Conservation (phyloP, 2,888 invertebrate species). For the Drosophila formosana region DNA sequence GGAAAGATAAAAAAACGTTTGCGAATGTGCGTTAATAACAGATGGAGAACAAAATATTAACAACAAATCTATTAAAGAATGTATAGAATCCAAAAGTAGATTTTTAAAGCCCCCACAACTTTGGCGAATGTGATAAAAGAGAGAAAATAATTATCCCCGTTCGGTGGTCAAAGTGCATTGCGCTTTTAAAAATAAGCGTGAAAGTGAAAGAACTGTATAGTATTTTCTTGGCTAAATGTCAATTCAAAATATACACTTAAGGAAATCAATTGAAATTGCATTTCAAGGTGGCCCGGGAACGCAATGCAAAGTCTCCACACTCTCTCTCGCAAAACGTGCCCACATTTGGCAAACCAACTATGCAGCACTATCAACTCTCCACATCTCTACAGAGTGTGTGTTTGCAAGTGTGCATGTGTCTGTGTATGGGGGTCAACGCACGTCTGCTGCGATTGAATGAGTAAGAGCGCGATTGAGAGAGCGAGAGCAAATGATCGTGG, state of each 20-base stretch:
- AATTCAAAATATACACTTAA: conserved; percentile 15
- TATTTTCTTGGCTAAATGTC: conserved; percentile 62
- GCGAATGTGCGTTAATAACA: too few species aligned
- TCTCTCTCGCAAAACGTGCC: conserved; percentile 36
- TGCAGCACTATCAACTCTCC: conserved; percentile 25
- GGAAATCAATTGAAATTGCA: conserved; percentile 38
- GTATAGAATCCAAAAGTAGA: too few species aligned
- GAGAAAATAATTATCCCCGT: neutral
- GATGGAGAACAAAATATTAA: too few species aligned
- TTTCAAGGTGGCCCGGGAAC: conserved; percentile 53
- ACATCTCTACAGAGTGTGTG: neutral
- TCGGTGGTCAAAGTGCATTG: conserved; percentile 5
- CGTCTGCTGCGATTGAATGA: conserved; percentile 35
- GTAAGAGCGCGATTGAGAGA: conserved; percentile 5
- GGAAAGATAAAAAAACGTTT: too few species aligned
- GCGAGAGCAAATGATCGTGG: conserved; percentile 30
- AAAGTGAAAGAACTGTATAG: conserved; percentile 50
- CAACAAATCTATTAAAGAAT: too few species aligned
- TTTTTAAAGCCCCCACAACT: too few species aligned
- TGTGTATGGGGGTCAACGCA: conserved; percentile 61
- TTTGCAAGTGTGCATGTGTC: conserved; percentile 2
- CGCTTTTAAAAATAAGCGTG: conserved; percentile 38
- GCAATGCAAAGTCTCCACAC: conserved; percentile 9
- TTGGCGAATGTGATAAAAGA: neutral
- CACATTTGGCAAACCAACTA: conserved; percentile 48